phyloP scores from a whole-genome alignment of 2,888 invertebrate genomes.

The Tinea semifulvella region DNA sequence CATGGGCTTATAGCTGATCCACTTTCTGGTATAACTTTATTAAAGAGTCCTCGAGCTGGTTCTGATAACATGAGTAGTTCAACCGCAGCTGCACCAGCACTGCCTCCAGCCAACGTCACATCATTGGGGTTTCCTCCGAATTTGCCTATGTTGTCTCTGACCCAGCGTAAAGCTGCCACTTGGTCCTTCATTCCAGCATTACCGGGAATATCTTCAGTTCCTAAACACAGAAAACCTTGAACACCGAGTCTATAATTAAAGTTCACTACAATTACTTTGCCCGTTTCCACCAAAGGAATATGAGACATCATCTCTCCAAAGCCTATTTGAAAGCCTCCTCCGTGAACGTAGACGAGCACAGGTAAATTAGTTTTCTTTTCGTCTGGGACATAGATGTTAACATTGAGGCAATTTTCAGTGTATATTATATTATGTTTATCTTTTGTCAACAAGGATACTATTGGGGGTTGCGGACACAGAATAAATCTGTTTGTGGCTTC shows the following conservation, averaged over 20 bases:
- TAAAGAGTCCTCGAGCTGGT: conserved; percentile 13
- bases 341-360: conserved; percentile 30
- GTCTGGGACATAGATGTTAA: conserved; percentile 28
- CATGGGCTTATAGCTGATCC: neutral
- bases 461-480: conserved; percentile 8
- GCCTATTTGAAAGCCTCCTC: conserved; percentile 28
- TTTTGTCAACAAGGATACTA: neutral
- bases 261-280: conserved; percentile 17
- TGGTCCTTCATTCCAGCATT: conserved; percentile 19
- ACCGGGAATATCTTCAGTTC: conserved; percentile 16
- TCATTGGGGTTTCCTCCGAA: conserved; percentile 13
- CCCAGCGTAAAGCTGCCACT: conserved; percentile 17
- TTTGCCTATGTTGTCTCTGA: conserved; percentile 14
- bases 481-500: conserved; percentile 9
- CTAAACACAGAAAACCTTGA: conserved; percentile 16
- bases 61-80: conserved; percentile 14
- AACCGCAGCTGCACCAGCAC: conserved; percentile 13
- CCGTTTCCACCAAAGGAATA: conserved; percentile 17
- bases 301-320: conserved; percentile 22
- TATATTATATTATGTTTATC: neutral
- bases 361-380: conserved; percentile 23
- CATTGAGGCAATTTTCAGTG: conserved; percentile 27
- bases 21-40: conserved; percentile 14
- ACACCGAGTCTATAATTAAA: conserved; percentile 16
- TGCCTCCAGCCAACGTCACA: conserved; percentile 15